Evolutionary conservation across 2,113 vertebrate species (phyloP).

Genomic region (Oncorhynchus kisutch): DNA sequence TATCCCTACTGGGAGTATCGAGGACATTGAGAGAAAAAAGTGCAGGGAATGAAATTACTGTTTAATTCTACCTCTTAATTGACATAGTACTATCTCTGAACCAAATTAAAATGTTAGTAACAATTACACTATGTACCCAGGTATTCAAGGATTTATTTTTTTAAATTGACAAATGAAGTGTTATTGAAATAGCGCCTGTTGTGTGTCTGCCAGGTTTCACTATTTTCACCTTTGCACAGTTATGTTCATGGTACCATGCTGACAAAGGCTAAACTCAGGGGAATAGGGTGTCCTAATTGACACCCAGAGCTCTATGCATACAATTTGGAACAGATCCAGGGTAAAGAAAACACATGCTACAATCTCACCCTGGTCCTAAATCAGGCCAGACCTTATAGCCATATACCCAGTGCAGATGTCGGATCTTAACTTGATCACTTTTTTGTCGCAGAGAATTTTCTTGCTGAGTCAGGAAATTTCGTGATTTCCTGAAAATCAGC

Average conservation of each 20-base stretch:
- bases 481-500: no score
- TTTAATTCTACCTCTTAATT: neutral
- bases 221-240: slow-evolving; percentile 28
- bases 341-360: slow-evolving; percentile 39
- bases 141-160: neutral
- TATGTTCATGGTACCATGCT: slow-evolving; percentile 19
- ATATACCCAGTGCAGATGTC: neutral
- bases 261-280: slow-evolving; percentile 25
- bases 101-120: neutral
- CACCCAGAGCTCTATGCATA: no score
- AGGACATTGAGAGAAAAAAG: neutral
- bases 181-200: slow-evolving; percentile 5
- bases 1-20: neutral
- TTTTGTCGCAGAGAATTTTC: no score
- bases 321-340: neutral
- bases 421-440: no score
- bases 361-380: slow-evolving; percentile 38
- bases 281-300: no score
- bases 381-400: slow-evolving; percentile 4
- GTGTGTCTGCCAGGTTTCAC: slow-evolving; percentile 25
- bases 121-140: neutral
- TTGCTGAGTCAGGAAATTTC: no score
- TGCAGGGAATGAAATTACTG: neutral
- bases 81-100: slow-evolving; percentile 60
- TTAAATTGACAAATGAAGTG: neutral